Conservation (phyloP, 2,113 vertebrate genomes). For the Carassius auratus region DNA sequence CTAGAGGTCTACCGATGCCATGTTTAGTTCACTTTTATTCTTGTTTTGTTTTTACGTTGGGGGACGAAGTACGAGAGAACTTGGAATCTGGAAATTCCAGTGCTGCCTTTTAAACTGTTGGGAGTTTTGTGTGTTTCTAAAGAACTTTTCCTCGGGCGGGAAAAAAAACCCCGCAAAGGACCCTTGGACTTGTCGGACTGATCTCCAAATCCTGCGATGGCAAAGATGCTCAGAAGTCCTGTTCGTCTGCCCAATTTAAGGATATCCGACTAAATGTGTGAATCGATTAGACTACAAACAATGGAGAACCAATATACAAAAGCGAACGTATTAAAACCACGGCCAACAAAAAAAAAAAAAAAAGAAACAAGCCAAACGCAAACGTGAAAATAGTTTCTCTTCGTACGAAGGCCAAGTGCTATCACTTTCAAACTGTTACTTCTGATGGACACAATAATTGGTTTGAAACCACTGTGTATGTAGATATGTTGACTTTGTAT, state of each 20-base stretch:
- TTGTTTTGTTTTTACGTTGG: conserved; percentile 48
- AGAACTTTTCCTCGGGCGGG: conserved; percentile 53
- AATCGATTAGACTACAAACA: conserved; percentile 51
- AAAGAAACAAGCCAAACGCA: conserved; percentile 65
- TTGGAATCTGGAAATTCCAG: conserved; percentile 69
- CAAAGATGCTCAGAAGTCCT: conserved; percentile 66
- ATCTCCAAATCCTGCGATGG: conserved; percentile 51
- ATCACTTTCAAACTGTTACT: conserved; percentile 91
- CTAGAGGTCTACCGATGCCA: conserved; percentile 59
- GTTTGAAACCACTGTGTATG: conserved; percentile 94
- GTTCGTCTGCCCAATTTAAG: conserved; percentile 66
- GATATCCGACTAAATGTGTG: conserved; percentile 68
- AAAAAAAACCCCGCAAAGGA: conserved; percentile 15
- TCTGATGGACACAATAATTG: conserved; percentile 90
- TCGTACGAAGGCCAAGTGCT: conserved; percentile 86
- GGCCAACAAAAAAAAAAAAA: conserved; percentile 58
- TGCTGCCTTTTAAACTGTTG: conserved; percentile 64
- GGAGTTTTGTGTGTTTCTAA: conserved; percentile 63
- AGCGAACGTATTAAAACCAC: conserved; percentile 63
- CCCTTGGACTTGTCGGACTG: conserved; percentile 37
- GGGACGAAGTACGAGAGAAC: conserved; percentile 64
- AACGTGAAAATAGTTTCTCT: conserved; percentile 70
- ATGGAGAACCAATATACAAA: conserved; percentile 59
- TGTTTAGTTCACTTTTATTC: conserved; percentile 50
- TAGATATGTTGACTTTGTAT: conserved; percentile 99